phyloP scores from a whole-genome alignment of 2,888 invertebrate genomes.

The Meiosimyza platycephala region DNA sequence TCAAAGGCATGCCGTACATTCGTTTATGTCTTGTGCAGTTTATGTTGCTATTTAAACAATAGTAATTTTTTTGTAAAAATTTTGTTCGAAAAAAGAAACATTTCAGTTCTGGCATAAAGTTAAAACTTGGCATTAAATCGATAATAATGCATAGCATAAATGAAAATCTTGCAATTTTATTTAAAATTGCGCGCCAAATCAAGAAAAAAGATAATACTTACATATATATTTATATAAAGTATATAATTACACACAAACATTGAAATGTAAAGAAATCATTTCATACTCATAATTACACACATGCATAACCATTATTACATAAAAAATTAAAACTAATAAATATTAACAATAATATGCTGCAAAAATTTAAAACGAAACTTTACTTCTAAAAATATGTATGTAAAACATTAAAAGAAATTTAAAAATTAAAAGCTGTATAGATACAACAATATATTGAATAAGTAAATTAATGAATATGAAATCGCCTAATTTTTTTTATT shows the following conservation, averaged over 20 bases:
- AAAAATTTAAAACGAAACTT: slow-evolving; percentile 5
- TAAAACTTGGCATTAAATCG: too few relatives aligned
- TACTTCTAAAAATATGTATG: slow-evolving; percentile 29
- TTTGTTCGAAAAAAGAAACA: not conserved
- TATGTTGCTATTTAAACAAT: too few relatives aligned
- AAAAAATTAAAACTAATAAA: not conserved
- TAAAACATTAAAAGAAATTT: slow-evolving; percentile 32
- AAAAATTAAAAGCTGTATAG: slow-evolving; percentile 40
- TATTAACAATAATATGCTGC: too few relatives aligned
- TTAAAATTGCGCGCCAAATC: slow-evolving; percentile 17
- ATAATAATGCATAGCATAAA: slow-evolving; percentile 6
- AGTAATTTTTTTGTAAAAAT: too few relatives aligned
- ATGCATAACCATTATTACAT: slow-evolving; percentile 28
- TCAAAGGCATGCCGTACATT: too few relatives aligned
- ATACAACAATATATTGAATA: not conserved
- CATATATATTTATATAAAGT: slow-evolving; percentile 35
- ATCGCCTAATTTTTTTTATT: slow-evolving; percentile 35
- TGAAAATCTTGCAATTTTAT: slow-evolving; percentile 14
- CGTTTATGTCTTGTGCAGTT: too few relatives aligned
- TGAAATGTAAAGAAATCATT: slow-evolving; percentile 10
- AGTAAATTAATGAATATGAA: slow-evolving; percentile 25
- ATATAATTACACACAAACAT: slow-evolving; percentile 30
- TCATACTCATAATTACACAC: slow-evolving; percentile 18
- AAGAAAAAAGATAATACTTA: slow-evolving; percentile 37
- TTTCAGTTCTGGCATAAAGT: too few relatives aligned